These are phyloP conservation scores for Eustalomyia histrio DNA, from an alignment of 2,888 invertebrate species.

Conservation along the genomic window DNA sequence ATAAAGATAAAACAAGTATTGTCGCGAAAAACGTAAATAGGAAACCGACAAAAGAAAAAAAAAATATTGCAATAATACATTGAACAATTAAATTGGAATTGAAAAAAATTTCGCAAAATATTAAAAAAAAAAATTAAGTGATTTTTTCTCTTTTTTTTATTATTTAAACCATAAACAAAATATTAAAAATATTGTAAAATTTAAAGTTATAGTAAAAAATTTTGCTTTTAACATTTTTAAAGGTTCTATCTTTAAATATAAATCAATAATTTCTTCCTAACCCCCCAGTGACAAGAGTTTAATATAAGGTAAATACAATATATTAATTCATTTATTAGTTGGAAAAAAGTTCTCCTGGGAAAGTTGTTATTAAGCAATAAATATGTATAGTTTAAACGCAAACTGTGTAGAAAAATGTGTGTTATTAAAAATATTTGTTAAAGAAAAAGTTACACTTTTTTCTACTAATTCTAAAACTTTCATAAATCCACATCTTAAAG, in stretches of 20 bases:
- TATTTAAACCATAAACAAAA: too few relatives aligned
- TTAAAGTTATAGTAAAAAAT: too few relatives aligned
- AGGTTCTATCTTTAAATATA: neutral
- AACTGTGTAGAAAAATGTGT: neutral
- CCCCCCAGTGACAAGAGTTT: neutral
- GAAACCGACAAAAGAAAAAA: too few relatives aligned
- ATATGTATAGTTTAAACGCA: conserved; percentile 31
- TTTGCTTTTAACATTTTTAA: neutral
- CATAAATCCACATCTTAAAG: conserved; percentile 44
- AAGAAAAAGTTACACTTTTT: conserved; percentile 3
- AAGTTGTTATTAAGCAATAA: conserved; percentile 56
- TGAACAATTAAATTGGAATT: too few relatives aligned
- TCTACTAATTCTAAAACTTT: conserved; percentile 49
- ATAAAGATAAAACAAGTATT: neutral
- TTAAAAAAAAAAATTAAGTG: too few relatives aligned
- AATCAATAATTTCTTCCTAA: neutral
- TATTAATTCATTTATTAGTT: neutral
- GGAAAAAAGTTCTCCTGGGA: conserved; percentile 49
- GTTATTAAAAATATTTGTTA: neutral
- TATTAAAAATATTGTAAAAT: neutral
- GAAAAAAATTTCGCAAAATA: too few relatives aligned
- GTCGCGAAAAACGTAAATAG: too few relatives aligned
- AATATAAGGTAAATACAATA: too few relatives aligned
- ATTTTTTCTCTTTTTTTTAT: too few relatives aligned
- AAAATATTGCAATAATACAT: too few relatives aligned